Base-by-base conservation (phyloP, 2,888 invertebrate genomes). In the Meteorus cinctellus region DNA sequence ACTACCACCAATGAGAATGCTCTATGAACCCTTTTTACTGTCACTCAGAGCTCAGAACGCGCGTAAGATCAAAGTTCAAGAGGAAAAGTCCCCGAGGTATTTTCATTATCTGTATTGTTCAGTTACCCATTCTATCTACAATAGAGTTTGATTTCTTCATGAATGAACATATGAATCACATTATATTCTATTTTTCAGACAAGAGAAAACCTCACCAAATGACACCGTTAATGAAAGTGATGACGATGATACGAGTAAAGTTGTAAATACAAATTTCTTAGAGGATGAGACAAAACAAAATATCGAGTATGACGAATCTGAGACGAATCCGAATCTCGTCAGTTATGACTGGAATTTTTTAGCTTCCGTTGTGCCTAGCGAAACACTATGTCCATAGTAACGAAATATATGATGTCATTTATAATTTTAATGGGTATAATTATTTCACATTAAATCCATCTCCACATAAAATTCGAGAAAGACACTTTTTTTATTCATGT, bases 1-100 rank as follows among this genome's bases (percentile, higher is more conserved):
- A 2, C 82, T 90, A 78, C 90, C 90, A 65, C 87, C 90, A 2
- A 86, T 90, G 85, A 86, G 85, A 76, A 82, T 89, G 75, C 81
- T 90, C 6, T 90, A 90, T 76, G 82, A 84, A 65, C 85, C 89
- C 29, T 89, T 90, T 77, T 81, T 90, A 10, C 80, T 86, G 51
- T 88, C 89, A 34, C 77, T 90, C 63, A 80, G 85, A 41, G 75
- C 80, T 12, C 80, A 83, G 68, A 75, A 81, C 27, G 51, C 79
- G 0, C 78, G 74, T 27, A 83, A 81, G 75, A 76, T 74, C 65
- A 78, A 82, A 73, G 68, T 81, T 24, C 65, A 67, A 34, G 82
- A 84, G 24, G 79, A 82, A 29, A 82, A 81, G 63, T 36, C 36
- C 36, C 72, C 72, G 2, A 80, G 82, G 85, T 85, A 81, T 75